phyloP scores from a whole-genome alignment of 2,113 vertebrate genomes.

The Seriola aureovittata region DNA sequence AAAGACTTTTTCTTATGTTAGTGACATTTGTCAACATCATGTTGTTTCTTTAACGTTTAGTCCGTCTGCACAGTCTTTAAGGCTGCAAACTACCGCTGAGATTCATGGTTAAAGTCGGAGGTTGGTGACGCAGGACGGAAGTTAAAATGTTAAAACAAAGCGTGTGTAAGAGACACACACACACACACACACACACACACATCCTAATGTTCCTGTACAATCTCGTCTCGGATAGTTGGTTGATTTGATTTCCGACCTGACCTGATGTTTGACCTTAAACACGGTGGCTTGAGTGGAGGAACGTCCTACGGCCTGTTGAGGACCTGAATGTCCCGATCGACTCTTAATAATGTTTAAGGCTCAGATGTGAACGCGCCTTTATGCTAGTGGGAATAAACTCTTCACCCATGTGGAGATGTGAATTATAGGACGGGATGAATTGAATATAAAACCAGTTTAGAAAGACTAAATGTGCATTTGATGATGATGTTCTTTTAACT shows the following conservation, averaged over 20 bases:
- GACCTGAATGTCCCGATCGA: neutral
- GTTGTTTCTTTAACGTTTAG: neutral
- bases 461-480: neutral
- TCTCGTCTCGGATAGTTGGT: neutral
- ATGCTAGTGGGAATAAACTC: neutral
- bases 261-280: constrained; percentile 25
- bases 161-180: neutral
- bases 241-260: neutral
- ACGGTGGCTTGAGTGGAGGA: too few species aligned
- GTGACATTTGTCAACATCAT: neutral
- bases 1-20: too few species aligned
- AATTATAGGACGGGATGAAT: neutral
- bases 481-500: neutral
- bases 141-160: neutral
- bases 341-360: neutral
- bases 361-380: neutral
- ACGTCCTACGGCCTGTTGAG: neutral
- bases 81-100: neutral
- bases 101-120: neutral
- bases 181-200: too few species aligned
- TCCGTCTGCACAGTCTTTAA: neutral
- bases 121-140: rapidly evolving
- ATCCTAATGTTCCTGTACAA: too few species aligned
- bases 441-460: neutral
- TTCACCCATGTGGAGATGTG: neutral